Evolutionary conservation across 92 coral and sea anemone species (phyloP).

Genomic region (Phenganax subtilis): DNA sequence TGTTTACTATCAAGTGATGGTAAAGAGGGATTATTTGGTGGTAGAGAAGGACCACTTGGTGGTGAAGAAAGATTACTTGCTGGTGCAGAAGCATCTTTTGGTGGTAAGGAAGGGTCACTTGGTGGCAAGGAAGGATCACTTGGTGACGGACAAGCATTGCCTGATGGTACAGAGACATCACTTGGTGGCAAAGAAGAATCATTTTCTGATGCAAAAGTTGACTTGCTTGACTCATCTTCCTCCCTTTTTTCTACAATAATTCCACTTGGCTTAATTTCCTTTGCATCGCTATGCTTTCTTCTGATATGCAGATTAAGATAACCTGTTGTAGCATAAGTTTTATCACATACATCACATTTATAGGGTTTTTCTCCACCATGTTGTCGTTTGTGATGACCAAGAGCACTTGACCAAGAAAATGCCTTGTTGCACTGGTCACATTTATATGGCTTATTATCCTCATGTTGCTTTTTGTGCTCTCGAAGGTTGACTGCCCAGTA

Average conservation of each 20-base stretch:
- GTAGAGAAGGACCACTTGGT: too few relatives aligned
- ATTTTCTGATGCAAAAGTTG: background rate
- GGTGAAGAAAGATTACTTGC: too few relatives aligned
- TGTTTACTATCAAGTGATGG: too few relatives aligned
- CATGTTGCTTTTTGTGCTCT: slow-evolving; percentile 2
- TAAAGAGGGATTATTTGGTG: too few relatives aligned
- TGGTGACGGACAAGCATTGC: too few relatives aligned
- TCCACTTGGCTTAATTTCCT: background rate
- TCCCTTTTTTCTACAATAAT: background rate
- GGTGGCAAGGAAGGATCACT: too few relatives aligned
- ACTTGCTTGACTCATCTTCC: background rate
- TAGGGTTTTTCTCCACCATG: slow-evolving; percentile 10
- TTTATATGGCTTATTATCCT: slow-evolving; percentile 5
- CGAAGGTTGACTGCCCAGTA: slow-evolving; percentile 20
- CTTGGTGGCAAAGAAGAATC: background rate
- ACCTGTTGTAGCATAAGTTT: slow-evolving; percentile 8
- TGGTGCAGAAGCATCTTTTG: too few relatives aligned
- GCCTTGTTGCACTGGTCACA: background rate
- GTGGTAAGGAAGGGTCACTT: too few relatives aligned
- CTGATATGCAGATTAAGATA: slow-evolving; percentile 6
- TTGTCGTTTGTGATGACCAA: slow-evolving; percentile 24
- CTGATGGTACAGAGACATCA: too few relatives aligned
- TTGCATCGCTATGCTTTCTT: background rate
- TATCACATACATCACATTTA: background rate
- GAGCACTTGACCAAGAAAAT: slow-evolving; percentile 21